Percentiles rank a stretch among this genome's conserved stretches.
Evolutionary conservation across 2,797 vertebrate genomes (phyloP).

Genomic region (Chloroceryle amazona): DNA sequence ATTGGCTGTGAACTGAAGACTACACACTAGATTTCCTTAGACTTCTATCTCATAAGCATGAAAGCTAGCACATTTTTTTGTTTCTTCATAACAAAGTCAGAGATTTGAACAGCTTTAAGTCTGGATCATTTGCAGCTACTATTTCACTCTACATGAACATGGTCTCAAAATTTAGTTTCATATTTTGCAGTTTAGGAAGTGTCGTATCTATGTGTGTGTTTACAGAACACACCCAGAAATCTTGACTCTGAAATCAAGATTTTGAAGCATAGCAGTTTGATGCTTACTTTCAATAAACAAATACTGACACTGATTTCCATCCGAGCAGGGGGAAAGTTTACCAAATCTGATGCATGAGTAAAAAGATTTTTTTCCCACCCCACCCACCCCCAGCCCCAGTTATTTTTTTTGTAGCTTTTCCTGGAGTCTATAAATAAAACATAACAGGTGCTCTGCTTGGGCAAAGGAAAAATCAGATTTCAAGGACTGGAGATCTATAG

Average conservation of each 20-base stretch:
- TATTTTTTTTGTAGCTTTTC: background rate
- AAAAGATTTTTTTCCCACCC: background rate
- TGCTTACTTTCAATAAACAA: background rate
- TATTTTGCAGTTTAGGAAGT: background rate
- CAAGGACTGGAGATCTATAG: slow-evolving; percentile 3
- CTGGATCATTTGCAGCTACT: background rate
- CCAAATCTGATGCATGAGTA: background rate
- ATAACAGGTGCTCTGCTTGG: background rate
- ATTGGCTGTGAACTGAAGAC: background rate
- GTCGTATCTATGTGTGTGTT: background rate
- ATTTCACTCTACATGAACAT: background rate
- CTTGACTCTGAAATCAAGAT: background rate
- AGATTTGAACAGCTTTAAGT: background rate
- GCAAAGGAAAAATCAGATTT: slow-evolving; percentile 49
- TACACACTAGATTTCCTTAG: background rate
- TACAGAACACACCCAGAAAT: background rate
- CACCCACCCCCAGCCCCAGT: background rate
- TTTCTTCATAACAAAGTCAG: background rate
- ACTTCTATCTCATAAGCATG: background rate
- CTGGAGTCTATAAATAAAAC: slow-evolving; percentile 46
- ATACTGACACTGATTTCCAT: background rate
- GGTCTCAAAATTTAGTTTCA: background rate
- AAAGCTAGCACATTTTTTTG: background rate
- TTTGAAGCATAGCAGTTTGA: background rate
- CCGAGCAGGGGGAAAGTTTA: background rate